Conservation (phyloP, 2,113 vertebrate genomes). For the Microtus montanus region DNA sequence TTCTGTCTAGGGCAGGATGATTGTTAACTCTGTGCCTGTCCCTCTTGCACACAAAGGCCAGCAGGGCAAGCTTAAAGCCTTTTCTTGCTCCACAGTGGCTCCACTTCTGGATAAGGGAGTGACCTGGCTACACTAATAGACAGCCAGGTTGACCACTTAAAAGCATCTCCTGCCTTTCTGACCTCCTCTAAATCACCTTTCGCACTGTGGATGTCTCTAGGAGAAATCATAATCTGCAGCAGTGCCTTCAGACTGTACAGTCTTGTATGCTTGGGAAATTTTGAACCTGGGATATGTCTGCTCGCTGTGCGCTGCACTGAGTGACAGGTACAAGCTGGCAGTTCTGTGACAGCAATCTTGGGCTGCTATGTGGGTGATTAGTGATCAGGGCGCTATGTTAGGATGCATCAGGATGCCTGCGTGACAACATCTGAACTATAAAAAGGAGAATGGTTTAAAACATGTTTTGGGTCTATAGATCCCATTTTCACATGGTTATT, state of each 20-base stretch:
- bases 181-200: neutral
- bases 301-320: neutral
- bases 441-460: slow-evolving; percentile 59
- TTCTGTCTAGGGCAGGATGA: neutral
- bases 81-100: neutral
- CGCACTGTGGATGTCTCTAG: neutral
- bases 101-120: neutral
- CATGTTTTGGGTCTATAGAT: slow-evolving; percentile 60
- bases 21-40: neutral
- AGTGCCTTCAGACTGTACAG: neutral
- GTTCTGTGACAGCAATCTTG: slow-evolving; percentile 50
- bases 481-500: slow-evolving; percentile 62
- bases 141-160: neutral
- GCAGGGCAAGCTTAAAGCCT: neutral
- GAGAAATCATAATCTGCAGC: slow-evolving; percentile 11
- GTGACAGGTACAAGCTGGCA: slow-evolving; percentile 30
- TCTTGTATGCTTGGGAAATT: neutral
- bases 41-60: slow-evolving; percentile 7
- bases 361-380: slow-evolving; percentile 40
- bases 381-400: slow-evolving; percentile 37
- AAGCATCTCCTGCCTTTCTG: neutral
- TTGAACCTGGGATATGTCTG: neutral
- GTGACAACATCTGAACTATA: slow-evolving; percentile 46
- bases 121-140: neutral
- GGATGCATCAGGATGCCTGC: neutral